phyloP scores from a whole-genome alignment of 2,797 vertebrate genomes.

The Ceryle rudis region DNA sequence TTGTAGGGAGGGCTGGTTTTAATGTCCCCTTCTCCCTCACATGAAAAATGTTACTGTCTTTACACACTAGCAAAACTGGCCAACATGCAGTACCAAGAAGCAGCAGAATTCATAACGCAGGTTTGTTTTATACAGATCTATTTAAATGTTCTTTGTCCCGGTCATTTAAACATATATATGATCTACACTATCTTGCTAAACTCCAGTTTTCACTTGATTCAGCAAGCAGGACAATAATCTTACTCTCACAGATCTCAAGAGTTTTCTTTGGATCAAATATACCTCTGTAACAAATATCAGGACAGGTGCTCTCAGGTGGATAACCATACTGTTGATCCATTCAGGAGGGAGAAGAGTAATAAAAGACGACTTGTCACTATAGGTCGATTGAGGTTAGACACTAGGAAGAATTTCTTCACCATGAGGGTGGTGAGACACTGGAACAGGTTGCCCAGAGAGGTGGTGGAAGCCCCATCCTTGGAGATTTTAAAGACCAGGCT shows the following conservation, averaged over 20 bases:
- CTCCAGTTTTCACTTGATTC: not conserved
- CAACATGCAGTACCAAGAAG: not conserved
- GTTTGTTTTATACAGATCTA: not conserved
- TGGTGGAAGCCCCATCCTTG: no score
- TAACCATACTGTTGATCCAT: not conserved
- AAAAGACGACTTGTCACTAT: not conserved
- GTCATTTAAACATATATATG: not conserved
- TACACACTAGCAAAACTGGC: not conserved
- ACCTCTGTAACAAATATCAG: not conserved
- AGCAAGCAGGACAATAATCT: not conserved
- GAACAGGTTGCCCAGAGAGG: no score
- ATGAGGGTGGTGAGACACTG: no score
- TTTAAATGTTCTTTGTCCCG: not conserved
- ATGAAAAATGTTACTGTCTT: not conserved
- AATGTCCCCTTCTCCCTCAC: not conserved
- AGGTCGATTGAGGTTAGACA: no score
- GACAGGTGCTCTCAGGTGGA: not conserved
- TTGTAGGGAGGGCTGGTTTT: not conserved
- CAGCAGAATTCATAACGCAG: not conserved
- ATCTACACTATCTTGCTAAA: not conserved
- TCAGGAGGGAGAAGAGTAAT: not conserved
- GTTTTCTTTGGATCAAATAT: not conserved
- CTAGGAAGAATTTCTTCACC: no score
- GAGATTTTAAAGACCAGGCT: no score
- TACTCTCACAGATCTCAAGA: not conserved